A percentile compares a stretch with the other conserved stretches of the same genome.
Conservation (phyloP, 2,113 vertebrate genomes). For the Morone saxatilis region DNA sequence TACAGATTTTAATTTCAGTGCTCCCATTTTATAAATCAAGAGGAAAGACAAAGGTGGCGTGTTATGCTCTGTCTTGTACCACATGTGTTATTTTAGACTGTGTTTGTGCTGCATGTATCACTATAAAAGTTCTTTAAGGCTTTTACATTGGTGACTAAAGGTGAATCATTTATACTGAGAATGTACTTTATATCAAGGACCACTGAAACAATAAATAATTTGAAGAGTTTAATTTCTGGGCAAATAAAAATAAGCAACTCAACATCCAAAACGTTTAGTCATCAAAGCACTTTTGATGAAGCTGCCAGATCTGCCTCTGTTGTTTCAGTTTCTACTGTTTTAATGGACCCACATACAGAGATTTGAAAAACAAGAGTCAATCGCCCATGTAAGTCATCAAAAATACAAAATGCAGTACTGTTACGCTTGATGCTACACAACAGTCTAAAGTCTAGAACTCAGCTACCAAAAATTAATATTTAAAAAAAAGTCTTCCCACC, state of each 20-base stretch:
- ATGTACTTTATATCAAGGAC: too few relatives aligned
- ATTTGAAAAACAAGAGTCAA: constrained; percentile 42
- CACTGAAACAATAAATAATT: neutral
- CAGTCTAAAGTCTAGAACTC: neutral
- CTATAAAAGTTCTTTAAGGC: too few relatives aligned
- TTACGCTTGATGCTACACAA: neutral
- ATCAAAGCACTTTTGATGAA: constrained; percentile 2
- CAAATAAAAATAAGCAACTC: neutral
- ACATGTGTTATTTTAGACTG: too few relatives aligned
- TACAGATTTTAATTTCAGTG: too few relatives aligned
- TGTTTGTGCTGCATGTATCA: too few relatives aligned
- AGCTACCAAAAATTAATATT: constrained; percentile 22
- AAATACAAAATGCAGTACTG: neutral
- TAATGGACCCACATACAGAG: constrained; percentile 10
- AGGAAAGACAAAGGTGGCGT: too few relatives aligned
- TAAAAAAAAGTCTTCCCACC: constrained; percentile 35
- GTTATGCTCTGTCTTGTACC: too few relatives aligned
- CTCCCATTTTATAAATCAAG: too few relatives aligned
- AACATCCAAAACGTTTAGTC: neutral
- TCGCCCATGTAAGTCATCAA: constrained; percentile 19
- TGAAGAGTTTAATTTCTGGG: neutral
- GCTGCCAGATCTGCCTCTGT: neutral
- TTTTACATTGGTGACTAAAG: too few relatives aligned
- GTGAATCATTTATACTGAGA: too few relatives aligned
- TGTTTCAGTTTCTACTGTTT: constrained; percentile 18